Evolutionary conservation across 1,140 invertebrate species (phyloP).

Genomic region (Bacillus rossius): DNA sequence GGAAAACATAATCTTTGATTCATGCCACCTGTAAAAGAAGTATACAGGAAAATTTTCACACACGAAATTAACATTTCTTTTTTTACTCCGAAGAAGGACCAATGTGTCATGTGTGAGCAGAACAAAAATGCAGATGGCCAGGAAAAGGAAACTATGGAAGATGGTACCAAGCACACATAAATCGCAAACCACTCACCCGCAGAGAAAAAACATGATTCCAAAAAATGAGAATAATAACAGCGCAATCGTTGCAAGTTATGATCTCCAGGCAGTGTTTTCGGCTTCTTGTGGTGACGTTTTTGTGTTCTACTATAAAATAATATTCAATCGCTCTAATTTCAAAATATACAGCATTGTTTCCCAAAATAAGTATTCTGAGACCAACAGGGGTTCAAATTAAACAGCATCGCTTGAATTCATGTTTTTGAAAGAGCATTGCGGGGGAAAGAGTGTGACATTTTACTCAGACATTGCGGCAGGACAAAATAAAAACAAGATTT

Average conservation of each 20-base stretch:
- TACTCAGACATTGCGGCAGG: conserved; percentile 37
- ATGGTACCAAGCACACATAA: too few species aligned
- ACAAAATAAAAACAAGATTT: conserved; percentile 39
- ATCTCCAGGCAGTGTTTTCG: conserved; percentile 31
- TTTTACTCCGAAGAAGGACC: too few species aligned
- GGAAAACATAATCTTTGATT: too few species aligned
- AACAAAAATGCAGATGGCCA: too few species aligned
- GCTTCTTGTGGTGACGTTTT: conserved; percentile 28
- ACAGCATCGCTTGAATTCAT: conserved; percentile 29
- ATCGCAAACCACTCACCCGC: too few species aligned
- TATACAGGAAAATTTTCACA: too few species aligned
- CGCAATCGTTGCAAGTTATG: conserved; percentile 8
- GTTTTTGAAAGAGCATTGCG: not conserved
- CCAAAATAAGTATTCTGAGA: conserved; percentile 27
- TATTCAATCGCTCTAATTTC: conserved; percentile 31
- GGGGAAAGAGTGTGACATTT: conserved; percentile 31
- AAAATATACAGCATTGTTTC: conserved; percentile 31
- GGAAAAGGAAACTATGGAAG: too few species aligned
- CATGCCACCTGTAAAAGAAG: too few species aligned
- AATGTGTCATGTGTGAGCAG: too few species aligned
- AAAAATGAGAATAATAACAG: too few species aligned
- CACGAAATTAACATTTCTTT: too few species aligned
- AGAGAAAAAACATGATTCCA: too few species aligned
- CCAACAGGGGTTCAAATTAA: conserved; percentile 28
- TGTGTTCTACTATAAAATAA: conserved; percentile 30